Conservation (phyloP, 2,797 vertebrate genomes). For the Cuniculus paca region DNA sequence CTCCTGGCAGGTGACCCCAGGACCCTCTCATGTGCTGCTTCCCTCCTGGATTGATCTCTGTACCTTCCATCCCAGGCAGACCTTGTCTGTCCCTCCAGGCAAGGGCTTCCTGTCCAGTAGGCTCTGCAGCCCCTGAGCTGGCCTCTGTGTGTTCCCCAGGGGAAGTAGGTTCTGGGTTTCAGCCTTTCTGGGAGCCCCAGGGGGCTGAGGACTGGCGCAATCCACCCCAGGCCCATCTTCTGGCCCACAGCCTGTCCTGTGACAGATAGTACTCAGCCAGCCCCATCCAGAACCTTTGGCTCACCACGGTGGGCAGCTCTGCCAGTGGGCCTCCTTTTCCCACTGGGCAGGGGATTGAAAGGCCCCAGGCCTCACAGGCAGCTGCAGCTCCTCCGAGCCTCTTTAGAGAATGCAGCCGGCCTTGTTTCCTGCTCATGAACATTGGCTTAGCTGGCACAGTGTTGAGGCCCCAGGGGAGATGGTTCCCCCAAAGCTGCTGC, state of each 20-base stretch:
- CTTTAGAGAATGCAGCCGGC: slow-evolving; percentile 68
- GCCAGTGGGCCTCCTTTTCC: not conserved
- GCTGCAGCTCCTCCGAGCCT: slow-evolving; percentile 65
- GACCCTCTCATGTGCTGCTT: not conserved
- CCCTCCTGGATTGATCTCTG: not conserved
- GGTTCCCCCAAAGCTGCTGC: slow-evolving; percentile 47
- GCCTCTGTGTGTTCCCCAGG: not conserved
- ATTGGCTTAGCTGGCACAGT: slow-evolving; percentile 1
- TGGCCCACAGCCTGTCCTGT: not conserved
- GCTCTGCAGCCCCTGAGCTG: not conserved
- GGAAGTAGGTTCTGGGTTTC: not conserved
- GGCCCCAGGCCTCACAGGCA: not conserved
- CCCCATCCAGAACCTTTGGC: not conserved
- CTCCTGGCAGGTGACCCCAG: not conserved
- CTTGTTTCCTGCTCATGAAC: slow-evolving; percentile 72
- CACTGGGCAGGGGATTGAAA: not conserved
- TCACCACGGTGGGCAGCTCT: not conserved
- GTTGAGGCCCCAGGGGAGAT: slow-evolving; percentile 53
- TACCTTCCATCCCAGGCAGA: not conserved
- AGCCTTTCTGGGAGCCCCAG: not conserved
- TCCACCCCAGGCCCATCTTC: not conserved
- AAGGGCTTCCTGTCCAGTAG: not conserved
- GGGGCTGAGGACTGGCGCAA: not conserved
- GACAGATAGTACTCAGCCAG: not conserved
- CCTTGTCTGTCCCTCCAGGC: not conserved